These are phyloP conservation scores for Erpobdella octoculata DNA, from an alignment of 2,888 invertebrate species.

Conservation along the genomic window DNA sequence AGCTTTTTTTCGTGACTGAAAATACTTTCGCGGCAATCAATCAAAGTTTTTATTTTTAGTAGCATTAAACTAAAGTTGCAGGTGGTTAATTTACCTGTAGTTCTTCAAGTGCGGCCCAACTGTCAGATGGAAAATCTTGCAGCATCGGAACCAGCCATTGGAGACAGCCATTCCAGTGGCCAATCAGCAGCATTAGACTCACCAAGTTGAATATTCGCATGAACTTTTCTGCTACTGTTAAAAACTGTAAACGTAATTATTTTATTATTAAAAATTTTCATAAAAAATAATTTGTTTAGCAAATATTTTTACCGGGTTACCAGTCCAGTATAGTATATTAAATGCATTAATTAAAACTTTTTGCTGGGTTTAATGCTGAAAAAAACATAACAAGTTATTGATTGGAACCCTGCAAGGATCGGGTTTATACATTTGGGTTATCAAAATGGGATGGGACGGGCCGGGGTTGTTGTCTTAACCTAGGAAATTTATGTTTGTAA, in stretches of 20 bases:
- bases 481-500: too few relatives aligned
- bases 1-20: not conserved
- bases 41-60: not conserved
- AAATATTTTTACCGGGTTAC: too few relatives aligned
- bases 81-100: not conserved
- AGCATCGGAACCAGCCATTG: conserved; percentile 98
- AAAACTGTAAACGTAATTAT: conserved; percentile 11
- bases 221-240: conserved; percentile 59
- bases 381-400: too few relatives aligned
- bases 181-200: conserved; percentile 97
- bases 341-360: too few relatives aligned
- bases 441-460: too few relatives aligned
- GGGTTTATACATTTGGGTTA: too few relatives aligned
- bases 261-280: too few relatives aligned
- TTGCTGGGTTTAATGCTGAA: too few relatives aligned
- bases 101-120: conserved; percentile 89
- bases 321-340: too few relatives aligned
- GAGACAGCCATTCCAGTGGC: conserved; percentile 97
- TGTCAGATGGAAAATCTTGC: conserved; percentile 93
- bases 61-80: not conserved
- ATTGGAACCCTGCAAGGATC: too few relatives aligned
- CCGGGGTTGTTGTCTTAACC: too few relatives aligned
- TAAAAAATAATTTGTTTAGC: too few relatives aligned
- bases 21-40: not conserved
- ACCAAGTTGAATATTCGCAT: conserved; percentile 99